Percentiles rank a stretch among this genome's conserved stretches.
These are phyloP conservation scores for Orientallactaga sibirica DNA, from an alignment of 2,797 vertebrate species.

Conservation along the genomic window DNA sequence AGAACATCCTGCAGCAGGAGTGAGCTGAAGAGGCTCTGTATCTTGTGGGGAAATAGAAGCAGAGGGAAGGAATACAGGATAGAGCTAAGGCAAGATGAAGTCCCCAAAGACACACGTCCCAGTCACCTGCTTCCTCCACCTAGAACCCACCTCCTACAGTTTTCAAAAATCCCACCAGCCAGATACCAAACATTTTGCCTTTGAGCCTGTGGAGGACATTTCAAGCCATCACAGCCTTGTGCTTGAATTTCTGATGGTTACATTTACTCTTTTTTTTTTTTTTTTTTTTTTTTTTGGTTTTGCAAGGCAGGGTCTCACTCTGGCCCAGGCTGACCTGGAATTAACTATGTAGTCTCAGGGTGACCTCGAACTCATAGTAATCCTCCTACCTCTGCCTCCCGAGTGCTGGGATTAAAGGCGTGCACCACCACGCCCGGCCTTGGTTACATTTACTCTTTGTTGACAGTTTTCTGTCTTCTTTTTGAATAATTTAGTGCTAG, in stretches of 20 bases:
- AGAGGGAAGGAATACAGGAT: background rate
- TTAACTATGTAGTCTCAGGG: too few relatives aligned
- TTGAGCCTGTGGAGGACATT: background rate
- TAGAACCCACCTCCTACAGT: background rate
- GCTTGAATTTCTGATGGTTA: background rate
- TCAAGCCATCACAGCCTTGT: background rate
- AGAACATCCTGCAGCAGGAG: too few relatives aligned
- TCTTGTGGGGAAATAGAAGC: background rate
- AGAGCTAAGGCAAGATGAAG: background rate
- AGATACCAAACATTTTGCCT: background rate
- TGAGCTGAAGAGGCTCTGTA: background rate
- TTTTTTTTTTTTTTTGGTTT: too few relatives aligned
- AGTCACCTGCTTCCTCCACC: background rate
- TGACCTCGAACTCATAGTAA: too few relatives aligned
- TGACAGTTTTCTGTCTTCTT: background rate
- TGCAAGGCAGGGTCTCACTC: too few relatives aligned
- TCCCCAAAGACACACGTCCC: background rate
- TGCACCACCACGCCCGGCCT: too few relatives aligned
- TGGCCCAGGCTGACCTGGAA: too few relatives aligned
- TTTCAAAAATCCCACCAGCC: background rate
- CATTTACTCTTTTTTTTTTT: background rate
- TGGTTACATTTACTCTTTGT: background rate
- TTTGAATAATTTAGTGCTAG: conserved; percentile 25
- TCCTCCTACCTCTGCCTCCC: too few relatives aligned
- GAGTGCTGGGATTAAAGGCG: too few relatives aligned